Evolutionary conservation across 2,888 invertebrate species (phyloP), one percentile per base, ranked within the genome.

Genomic region (Sarcophaga variegata): DNA sequence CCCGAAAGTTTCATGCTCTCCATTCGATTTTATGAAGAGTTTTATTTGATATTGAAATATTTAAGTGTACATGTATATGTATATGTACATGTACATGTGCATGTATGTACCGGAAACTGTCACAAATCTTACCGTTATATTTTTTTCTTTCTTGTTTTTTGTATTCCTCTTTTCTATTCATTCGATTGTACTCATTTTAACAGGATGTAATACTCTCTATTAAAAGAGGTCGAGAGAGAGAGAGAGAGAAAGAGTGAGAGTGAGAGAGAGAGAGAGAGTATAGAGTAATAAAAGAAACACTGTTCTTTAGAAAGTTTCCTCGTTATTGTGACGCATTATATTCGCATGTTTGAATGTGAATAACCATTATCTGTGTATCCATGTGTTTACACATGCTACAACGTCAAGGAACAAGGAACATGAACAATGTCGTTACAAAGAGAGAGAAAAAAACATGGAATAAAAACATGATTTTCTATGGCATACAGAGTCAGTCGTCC

Each of bases 201-300:
- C 37, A 81, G 86, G 81, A 84, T 81, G 78, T 81, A 75, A 81
- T 66, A 62, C 75, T 77, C 72, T 74, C 71, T 67, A 76, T 63
- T 25, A 62, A 64, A 60, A 77, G 10, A 25, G 37, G 37, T 37
- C 8, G 37, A 8, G 37, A 2, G 37, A 37, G 37, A 37, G 37
- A 37, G 10, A 37, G 10, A 37, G 8, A 8, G 37, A 37, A 1
- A 22, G 22, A 22, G 4, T 4, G 27, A 27, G 27, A 5, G 27
- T 0, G 27, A 27, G 6, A 27, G 27, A 27, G 27, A 27, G 5
- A 4, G 37, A 10, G 8, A 2, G 37, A 37, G 37, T 10, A 4
- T 37, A 37, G 37, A 37, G 0, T 2, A 10, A 37, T 37, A 37
- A 37, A 37, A 37, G 37, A 8, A 37, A 37, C 37, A 10, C 8